Evolutionary conservation across 2,113 vertebrate genomes (phyloP).

Genomic region (Polyodon spathula): DNA sequence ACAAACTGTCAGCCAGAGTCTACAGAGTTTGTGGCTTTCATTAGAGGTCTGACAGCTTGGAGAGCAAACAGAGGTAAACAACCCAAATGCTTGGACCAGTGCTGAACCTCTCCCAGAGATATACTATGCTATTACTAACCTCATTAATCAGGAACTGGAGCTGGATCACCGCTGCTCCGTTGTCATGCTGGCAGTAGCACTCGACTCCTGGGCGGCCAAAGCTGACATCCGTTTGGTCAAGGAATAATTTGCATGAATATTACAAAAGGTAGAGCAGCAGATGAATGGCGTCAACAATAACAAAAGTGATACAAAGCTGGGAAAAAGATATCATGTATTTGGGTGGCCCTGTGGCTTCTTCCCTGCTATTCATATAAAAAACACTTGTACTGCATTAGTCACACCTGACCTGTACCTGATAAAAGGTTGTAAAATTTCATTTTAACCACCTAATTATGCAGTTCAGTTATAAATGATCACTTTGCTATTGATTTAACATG

Average conservation of each 20-base stretch:
- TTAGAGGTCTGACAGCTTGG: too few relatives aligned
- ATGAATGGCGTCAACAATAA: background rate
- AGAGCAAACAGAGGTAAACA: too few relatives aligned
- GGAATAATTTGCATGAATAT: slow-evolving; percentile 40
- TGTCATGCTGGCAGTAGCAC: slow-evolving; percentile 95
- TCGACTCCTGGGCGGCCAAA: slow-evolving; percentile 95
- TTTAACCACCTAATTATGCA: too few relatives aligned
- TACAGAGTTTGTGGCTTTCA: too few relatives aligned
- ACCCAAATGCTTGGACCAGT: too few relatives aligned
- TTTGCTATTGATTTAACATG: too few relatives aligned
- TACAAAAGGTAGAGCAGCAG: background rate
- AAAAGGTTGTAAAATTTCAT: background rate
- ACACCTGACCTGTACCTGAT: background rate
- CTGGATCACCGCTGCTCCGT: slow-evolving; percentile 86
- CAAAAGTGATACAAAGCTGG: background rate
- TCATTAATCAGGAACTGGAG: slow-evolving; percentile 98
- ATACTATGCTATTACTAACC: slow-evolving; percentile 51
- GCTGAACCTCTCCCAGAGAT: background rate
- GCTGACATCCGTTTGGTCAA: slow-evolving; percentile 69
- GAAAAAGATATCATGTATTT: background rate
- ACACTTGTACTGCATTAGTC: background rate
- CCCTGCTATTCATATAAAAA: background rate
- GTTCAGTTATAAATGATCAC: too few relatives aligned
- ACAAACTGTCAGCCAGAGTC: too few relatives aligned
- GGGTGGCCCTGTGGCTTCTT: background rate